A percentile compares a stretch with the other conserved stretches of the same genome.
Evolutionary conservation across 2,888 invertebrate species (phyloP).

Genomic region (Hypselothyrea guttata): DNA sequence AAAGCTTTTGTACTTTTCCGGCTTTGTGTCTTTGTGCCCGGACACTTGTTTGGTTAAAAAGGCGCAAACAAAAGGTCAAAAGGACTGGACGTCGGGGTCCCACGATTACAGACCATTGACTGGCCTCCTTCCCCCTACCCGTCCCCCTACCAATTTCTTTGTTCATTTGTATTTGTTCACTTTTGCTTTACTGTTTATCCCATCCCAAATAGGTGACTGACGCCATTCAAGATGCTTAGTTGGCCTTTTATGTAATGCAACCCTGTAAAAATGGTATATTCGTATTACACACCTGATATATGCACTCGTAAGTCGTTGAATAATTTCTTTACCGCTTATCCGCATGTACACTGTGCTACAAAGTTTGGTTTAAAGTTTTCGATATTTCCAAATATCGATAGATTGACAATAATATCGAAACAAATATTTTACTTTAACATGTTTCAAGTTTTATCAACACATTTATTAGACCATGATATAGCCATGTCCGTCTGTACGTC

Average conservation of each 20-base stretch:
- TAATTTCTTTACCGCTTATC: too few relatives aligned
- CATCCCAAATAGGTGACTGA: conserved; percentile 23
- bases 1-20: conserved; percentile 48
- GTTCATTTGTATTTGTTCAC: conserved; percentile 58
- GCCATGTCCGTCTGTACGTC: too few relatives aligned
- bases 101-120: conserved; percentile 9
- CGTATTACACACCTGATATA: too few relatives aligned
- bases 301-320: too few relatives aligned
- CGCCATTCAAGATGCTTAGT: not conserved
- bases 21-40: conserved; percentile 60
- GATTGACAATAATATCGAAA: too few relatives aligned
- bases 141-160: conserved; percentile 25
- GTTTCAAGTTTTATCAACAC: too few relatives aligned
- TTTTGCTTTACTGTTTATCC: conserved; percentile 47
- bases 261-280: not conserved
- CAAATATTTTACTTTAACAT: too few relatives aligned
- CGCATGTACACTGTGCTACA: too few relatives aligned
- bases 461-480: too few relatives aligned
- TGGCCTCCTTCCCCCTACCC: not conserved
- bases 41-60: conserved; percentile 72
- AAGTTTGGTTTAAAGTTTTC: too few relatives aligned
- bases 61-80: conserved; percentile 63
- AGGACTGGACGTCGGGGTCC: conserved; percentile 23
- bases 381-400: too few relatives aligned
- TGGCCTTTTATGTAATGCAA: not conserved